These are phyloP conservation scores for Eupithecia pulchellata DNA, from an alignment of 2,888 invertebrate species.

Conservation along the genomic window DNA sequence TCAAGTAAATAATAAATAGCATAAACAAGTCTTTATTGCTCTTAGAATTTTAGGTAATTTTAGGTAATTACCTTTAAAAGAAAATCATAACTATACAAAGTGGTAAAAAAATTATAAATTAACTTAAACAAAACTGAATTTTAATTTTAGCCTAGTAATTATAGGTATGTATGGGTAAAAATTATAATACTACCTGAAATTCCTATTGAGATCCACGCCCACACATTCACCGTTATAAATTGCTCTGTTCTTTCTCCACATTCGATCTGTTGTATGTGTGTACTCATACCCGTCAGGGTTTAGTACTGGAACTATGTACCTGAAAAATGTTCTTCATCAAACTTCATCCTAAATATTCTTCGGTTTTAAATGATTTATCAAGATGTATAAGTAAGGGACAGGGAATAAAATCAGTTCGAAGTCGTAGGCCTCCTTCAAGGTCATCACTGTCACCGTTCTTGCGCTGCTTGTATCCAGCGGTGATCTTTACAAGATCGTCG, in stretches of 20 bases:
- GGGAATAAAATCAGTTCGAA: neutral
- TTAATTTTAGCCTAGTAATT: too few species aligned
- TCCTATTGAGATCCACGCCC: slow-evolving; percentile 94
- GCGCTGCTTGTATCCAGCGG: neutral
- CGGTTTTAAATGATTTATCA: neutral
- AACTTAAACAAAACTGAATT: too few species aligned
- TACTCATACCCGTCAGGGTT: slow-evolving; percentile 97
- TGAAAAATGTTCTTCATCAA: slow-evolving; percentile 46
- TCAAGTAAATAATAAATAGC: too few species aligned
- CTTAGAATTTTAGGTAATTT: too few species aligned
- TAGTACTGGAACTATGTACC: slow-evolving; percentile 89
- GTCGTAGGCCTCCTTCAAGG: neutral
- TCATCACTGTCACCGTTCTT: neutral
- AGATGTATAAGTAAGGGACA: neutral
- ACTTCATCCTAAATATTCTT: neutral
- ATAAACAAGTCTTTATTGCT: too few species aligned
- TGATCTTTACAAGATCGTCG: neutral
- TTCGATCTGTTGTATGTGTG: slow-evolving; percentile 91
- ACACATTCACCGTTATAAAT: slow-evolving; percentile 87
- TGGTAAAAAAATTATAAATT: too few species aligned
- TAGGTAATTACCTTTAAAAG: too few species aligned
- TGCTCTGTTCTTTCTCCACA: slow-evolving; percentile 93
- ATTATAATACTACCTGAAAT: slow-evolving; percentile 87
- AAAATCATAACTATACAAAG: too few species aligned
- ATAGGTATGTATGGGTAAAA: too few species aligned